Evolutionary conservation across 2,888 invertebrate genomes (phyloP), one percentile per base, ranked within the genome.

Genomic region (Byasa hedistus): DNA sequence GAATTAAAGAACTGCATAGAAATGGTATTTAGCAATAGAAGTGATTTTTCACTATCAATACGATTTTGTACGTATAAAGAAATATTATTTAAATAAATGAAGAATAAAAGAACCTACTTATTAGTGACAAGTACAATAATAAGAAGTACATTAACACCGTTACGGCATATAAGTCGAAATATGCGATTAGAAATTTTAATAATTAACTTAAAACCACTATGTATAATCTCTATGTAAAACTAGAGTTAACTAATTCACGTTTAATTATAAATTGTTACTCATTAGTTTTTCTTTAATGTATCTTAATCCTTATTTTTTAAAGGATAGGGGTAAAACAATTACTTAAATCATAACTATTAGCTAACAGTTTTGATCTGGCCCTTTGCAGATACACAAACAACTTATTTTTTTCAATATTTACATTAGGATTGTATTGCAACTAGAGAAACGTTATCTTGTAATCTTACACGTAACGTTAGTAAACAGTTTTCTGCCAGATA

Each of bases 401-500:
- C 48, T 12, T 1, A n/a, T 44, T 17, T 48, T 48, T 48, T 48
- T 39, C 39, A 19, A 48, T 48, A 48, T 48, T 48, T 19, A 48
- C n/a, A 8, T 48, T 48, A 7, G 5, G 19, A 48, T 48, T n/a
- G n/a, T 48, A n/a, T 48, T 48, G 48, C 48, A 48, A 19, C 4
- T 48, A 44, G 58, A 54, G 56, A 56, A 64, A 66, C 58, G 22
- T 60, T 60, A 67, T 67, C 67, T 60, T 8, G 56, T 63, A 63
- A 63, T 60, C 51, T 56, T 23, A 66, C 24, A 57, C 57, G 66
- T 54, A 67, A 67, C 52, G 55, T 63, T 63, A 48, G 63, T 60
- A 67, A 67, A 67, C 63, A 67, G 55, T 48, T 66, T 60, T 63
- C 63, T 63, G 51, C 51, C 60, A 63, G 63, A 67, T 56, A 64